Conservation (phyloP, 1,140 invertebrate species). For the Papilio polytes region DNA sequence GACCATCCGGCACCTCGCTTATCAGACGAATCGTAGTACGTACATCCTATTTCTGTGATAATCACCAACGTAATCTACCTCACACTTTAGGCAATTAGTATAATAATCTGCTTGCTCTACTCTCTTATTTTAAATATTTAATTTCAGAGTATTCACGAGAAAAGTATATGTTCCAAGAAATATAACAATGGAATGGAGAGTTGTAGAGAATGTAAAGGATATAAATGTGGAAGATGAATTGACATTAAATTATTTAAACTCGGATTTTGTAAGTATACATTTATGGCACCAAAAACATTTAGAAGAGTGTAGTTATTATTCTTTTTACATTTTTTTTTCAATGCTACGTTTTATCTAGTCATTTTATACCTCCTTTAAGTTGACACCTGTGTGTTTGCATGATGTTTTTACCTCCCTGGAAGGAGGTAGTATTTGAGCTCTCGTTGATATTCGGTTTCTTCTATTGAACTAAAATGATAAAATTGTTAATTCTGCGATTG, state of each 20-base stretch:
- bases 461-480: no score
- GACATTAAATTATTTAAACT: slow-evolving; percentile 45
- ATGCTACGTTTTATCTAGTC: no score
- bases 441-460: no score
- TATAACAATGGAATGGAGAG: slow-evolving; percentile 57
- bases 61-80: background rate
- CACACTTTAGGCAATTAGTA: background rate
- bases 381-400: no score
- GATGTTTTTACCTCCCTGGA: no score
- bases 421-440: no score
- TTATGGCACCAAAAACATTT: no score
- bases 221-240: slow-evolving; percentile 45
- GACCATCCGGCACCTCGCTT: no score
- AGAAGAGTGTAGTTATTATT: no score
- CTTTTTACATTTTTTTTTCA: no score
- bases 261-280: slow-evolving; percentile 57
- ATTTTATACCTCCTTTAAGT: background rate
- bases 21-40: no score
- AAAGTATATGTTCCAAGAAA: slow-evolving; percentile 60
- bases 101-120: background rate
- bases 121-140: background rate
- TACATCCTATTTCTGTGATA: background rate
- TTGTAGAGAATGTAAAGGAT: slow-evolving; percentile 47
- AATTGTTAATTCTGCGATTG: no score
- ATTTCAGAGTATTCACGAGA: slow-evolving; percentile 64